Conservation (phyloP, 2,888 invertebrate genomes). For the Drosophila borealis region DNA sequence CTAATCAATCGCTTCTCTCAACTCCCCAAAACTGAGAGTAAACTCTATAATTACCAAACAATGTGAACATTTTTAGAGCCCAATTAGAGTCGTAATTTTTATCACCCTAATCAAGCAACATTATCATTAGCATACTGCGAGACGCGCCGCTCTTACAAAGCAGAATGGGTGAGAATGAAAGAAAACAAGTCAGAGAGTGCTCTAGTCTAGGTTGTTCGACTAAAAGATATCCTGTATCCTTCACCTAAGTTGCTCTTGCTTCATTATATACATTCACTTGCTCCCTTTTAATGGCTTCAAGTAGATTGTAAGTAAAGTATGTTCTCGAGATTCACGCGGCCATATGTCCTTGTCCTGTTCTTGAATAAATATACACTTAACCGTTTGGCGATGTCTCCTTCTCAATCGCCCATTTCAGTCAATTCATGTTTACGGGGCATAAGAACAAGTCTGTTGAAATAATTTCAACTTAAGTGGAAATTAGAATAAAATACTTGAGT, state of each 20-base stretch:
- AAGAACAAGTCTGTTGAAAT: background rate
- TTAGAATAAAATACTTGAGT: slow-evolving; percentile 16
- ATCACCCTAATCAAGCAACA: slow-evolving; percentile 9
- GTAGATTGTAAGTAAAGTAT: too few species aligned
- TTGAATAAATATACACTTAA: too few species aligned
- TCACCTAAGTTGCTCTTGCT: too few species aligned
- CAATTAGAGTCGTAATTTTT: slow-evolving; percentile 18
- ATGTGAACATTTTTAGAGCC: background rate
- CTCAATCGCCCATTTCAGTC: background rate
- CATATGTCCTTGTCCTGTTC: too few species aligned
- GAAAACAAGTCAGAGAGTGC: background rate
- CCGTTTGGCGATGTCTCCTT: too few species aligned
- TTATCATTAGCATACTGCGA: slow-evolving; percentile 3
- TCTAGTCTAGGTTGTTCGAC: background rate
- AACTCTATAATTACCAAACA: background rate
- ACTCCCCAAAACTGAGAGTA: background rate
- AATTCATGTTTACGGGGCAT: background rate
- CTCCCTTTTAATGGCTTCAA: too few species aligned
- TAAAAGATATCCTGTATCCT: background rate
- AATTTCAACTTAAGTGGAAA: slow-evolving; percentile 2
- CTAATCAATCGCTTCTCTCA: slow-evolving; percentile 29
- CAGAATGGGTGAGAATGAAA: background rate
- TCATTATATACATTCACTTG: too few species aligned
- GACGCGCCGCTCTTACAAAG: background rate
- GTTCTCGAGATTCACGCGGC: too few species aligned